Evolutionary conservation across 2,888 invertebrate genomes (phyloP), one percentile per base, ranked within the genome.

Genomic region (Stenurella melanura): DNA sequence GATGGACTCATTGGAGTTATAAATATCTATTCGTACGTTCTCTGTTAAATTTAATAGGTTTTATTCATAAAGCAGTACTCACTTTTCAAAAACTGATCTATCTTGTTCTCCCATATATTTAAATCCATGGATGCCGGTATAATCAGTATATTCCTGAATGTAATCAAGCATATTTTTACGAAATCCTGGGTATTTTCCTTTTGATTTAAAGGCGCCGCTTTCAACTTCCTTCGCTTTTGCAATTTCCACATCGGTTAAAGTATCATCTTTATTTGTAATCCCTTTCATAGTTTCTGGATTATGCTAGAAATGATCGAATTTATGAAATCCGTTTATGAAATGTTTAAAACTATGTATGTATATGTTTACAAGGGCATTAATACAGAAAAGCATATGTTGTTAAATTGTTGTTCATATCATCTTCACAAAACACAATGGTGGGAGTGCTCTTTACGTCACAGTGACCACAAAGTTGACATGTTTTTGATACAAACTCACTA

Each of bases 91-190:
- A 34, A 86, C 76, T 1, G 87, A 87, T 69, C 90, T 82, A 15
- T 87, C 86, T 34, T 85, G 85, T 80, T 90, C 90, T 9, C 89
- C 89, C 84, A 90, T 86, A 82, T 90, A 90, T 71, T 88, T 85
- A 67, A 89, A 87, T 0, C 90, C 90, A 80, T 89, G 90, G 12
- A 90, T 85, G 26, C 89, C 87, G 9, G 89, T 89, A 74, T 86
- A 87, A 54, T 83, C 85, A 19, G 87, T 85, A 76, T 86, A 89
- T 80, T 89, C 88, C 3, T 85, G 83, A 56, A 88, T 85, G 80
- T 89, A 89, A 72, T 87, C 84, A 67, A 80, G 78, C 57, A 86
- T 75, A 79, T 89, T 88, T 71, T 85, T 85, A 12, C 85, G 74
- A 74, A 87, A 88, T 15, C 86, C 86, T 12, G 88, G 87, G 77